Evolutionary conservation across 2,113 vertebrate genomes (phyloP).

Genomic region (Chaetura pelagica): DNA sequence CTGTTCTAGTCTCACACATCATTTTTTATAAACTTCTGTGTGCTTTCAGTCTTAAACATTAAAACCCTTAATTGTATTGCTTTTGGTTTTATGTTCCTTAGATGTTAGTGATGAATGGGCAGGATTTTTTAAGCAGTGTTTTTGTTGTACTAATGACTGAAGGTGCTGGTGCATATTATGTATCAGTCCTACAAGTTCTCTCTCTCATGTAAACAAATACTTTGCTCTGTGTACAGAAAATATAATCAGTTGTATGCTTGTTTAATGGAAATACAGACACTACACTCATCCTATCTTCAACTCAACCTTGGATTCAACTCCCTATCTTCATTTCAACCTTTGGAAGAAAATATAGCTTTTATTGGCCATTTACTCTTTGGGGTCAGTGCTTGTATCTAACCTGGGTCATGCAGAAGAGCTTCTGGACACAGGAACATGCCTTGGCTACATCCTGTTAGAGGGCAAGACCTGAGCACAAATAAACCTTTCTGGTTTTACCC

Average conservation of each 20-base stretch:
- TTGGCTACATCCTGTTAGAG: not conserved
- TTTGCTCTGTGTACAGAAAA: not conserved
- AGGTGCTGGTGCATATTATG: not conserved
- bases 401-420: not conserved
- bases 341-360: not conserved
- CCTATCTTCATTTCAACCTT: not conserved
- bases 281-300: not conserved
- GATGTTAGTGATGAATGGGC: not conserved
- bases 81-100: not conserved
- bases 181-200: not conserved
- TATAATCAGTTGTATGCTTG: not conserved
- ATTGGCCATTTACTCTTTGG: not conserved
- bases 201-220: not conserved
- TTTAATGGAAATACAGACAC: not conserved
- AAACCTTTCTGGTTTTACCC: not conserved
- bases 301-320: too few species aligned
- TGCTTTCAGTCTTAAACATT: not conserved
- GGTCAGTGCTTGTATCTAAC: not conserved
- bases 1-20: not conserved
- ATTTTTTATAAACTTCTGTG: not conserved
- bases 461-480: not conserved
- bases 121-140: not conserved
- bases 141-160: not conserved
- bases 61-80: not conserved
- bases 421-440: not conserved